Conservation (phyloP, 2,888 invertebrate species). For the Panzeria rudis region DNA sequence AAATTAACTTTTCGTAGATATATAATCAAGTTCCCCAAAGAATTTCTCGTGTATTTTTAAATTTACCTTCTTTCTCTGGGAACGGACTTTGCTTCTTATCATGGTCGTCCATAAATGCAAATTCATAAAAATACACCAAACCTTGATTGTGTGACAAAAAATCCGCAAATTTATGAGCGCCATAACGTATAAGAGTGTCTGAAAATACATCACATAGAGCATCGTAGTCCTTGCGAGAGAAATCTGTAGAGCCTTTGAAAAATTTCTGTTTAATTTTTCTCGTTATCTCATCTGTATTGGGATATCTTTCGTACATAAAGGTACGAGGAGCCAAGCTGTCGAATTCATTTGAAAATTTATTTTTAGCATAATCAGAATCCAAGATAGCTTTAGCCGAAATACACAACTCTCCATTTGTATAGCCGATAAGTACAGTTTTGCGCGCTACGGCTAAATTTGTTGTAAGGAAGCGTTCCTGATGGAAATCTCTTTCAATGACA, state of each 20-base stretch:
- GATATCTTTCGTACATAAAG: conserved; percentile 83
- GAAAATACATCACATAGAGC: conserved; percentile 83
- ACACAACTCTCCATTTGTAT: conserved; percentile 84
- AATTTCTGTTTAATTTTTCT: conserved; percentile 48
- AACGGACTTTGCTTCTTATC: background rate
- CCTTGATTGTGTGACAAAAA: conserved; percentile 82
- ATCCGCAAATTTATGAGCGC: conserved; percentile 84
- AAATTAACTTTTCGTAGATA: conserved; percentile 3
- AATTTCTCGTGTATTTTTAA: background rate
- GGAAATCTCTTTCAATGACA: conserved; percentile 84
- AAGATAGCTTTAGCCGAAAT: conserved; percentile 82
- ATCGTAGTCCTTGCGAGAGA: conserved; percentile 60
- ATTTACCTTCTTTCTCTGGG: conserved; percentile 44
- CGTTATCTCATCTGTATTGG: conserved; percentile 52
- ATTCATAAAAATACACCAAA: conserved; percentile 65
- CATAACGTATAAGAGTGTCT: conserved; percentile 84
- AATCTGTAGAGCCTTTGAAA: conserved; percentile 65
- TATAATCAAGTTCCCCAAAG: background rate
- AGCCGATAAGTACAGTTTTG: conserved; percentile 82
- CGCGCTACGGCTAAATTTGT: conserved; percentile 81
- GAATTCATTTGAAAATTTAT: conserved; percentile 84
- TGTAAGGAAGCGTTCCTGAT: conserved; percentile 84
- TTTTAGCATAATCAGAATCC: background rate
- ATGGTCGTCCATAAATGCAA: conserved; percentile 68
- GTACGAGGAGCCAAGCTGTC: conserved; percentile 84